Percentiles rank a stretch among this genome's conserved stretches.
These are phyloP conservation scores for Apeltes quadracus DNA, from an alignment of 2,113 vertebrate genomes.

Conservation along the genomic window DNA sequence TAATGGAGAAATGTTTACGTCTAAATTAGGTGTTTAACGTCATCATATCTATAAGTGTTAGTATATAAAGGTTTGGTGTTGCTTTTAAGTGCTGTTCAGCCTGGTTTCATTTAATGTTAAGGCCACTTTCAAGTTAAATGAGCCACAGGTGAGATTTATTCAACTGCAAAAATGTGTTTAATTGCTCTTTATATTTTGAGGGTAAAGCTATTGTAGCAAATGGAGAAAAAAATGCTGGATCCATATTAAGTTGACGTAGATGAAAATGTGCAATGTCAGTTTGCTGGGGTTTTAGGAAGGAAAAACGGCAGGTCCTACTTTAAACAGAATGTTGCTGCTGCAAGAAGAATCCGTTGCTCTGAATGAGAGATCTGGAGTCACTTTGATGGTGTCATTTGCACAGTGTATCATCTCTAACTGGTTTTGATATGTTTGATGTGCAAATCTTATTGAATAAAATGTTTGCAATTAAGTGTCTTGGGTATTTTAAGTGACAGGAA, in stretches of 20 bases:
- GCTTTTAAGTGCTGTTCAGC: conserved; percentile 24
- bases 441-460: conserved; percentile 77
- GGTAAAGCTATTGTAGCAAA: conserved; percentile 34
- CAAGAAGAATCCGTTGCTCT: conserved; percentile 47
- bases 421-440: conserved; percentile 84
- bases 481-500: too few species aligned
- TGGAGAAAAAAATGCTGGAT: conserved; percentile 48
- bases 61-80: conserved; percentile 33
- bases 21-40: conserved; percentile 33
- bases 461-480: conserved; percentile 63
- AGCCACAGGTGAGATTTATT: conserved; percentile 43
- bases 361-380: conserved; percentile 44
- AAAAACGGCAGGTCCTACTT: not conserved
- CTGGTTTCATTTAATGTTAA: conserved; percentile 36
- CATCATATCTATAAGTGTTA: conserved; percentile 25
- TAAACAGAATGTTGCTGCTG: conserved; percentile 35
- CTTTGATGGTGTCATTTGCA: conserved; percentile 53
- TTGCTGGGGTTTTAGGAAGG: conserved; percentile 12
- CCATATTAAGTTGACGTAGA: conserved; percentile 29
- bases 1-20: conserved; percentile 65
- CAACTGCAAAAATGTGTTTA: conserved; percentile 46
- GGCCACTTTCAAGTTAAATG: conserved; percentile 29
- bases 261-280: conserved; percentile 27
- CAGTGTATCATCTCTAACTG: conserved; percentile 63
- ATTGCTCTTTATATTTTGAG: conserved; percentile 45